phyloP scores from a whole-genome alignment of 92 coral and sea anemone genomes.

The Palythoa caribaeorum region DNA sequence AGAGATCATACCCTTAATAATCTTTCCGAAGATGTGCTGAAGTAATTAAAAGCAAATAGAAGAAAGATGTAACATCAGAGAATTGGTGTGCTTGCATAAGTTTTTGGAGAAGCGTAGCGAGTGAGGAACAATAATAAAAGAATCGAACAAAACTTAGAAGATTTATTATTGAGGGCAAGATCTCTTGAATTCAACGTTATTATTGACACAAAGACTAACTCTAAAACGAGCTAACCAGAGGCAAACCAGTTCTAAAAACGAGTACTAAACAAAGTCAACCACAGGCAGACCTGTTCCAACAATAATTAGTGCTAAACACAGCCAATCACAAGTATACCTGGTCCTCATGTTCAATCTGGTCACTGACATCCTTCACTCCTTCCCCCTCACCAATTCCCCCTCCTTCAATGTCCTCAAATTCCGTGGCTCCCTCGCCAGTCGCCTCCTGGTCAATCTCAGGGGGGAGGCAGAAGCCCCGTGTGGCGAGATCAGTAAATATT shows the following conservation, averaged over 20 bases:
- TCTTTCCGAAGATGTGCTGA: too few species aligned
- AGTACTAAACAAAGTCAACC: background rate
- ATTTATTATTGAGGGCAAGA: too few species aligned
- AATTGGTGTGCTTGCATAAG: too few species aligned
- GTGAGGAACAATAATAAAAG: too few species aligned
- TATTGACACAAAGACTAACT: background rate
- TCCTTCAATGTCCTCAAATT: conserved; percentile 91
- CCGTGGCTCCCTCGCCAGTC: conserved; percentile 89
- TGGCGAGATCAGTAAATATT: conserved; percentile 87
- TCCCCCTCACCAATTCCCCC: conserved; percentile 99
- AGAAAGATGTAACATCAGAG: too few species aligned
- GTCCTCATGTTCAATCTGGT: conserved; percentile 94
- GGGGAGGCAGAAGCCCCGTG: conserved; percentile 93
- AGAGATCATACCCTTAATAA: too few species aligned
- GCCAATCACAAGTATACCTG: conserved; percentile 66
- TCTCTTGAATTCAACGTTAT: too few species aligned
- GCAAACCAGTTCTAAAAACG: background rate
- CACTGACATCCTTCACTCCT: conserved; percentile 97
- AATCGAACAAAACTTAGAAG: too few species aligned
- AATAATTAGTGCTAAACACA: background rate
- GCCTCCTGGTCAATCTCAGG: conserved; percentile 93
- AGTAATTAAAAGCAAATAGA: background rate
- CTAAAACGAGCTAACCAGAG: background rate
- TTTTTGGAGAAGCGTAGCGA: too few species aligned
- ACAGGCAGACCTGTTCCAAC: background rate